These are phyloP conservation scores for Diacarnus erythraeanus DNA, from an alignment of 37 sponge, comb jelly and placozoan genomes.

Conservation along the genomic window DNA sequence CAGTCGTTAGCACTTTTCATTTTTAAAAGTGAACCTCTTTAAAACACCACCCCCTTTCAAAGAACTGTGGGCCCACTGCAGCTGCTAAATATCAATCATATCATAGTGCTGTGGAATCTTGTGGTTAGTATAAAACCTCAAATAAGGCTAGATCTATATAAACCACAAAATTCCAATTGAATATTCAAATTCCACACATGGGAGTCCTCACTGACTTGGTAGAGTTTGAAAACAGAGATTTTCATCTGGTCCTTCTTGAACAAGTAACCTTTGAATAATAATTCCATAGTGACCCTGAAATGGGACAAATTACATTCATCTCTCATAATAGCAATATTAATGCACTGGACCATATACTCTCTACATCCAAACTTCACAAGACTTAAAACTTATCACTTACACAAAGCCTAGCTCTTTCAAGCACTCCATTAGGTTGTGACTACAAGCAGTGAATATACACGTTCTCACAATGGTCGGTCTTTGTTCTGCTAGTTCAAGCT, in stretches of 20 bases:
- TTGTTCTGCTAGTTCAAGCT: slow-evolving; percentile 51
- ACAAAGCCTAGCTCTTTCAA: slow-evolving; percentile 75
- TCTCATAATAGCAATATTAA: no score
- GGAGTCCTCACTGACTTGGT: slow-evolving; percentile 30
- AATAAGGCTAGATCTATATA: neutral
- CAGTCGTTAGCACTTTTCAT: no score
- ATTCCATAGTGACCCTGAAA: slow-evolving; percentile 42
- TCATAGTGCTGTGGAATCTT: no score
- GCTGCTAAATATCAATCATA: no score
- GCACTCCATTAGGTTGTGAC: slow-evolving; percentile 46
- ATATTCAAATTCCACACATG: neutral
- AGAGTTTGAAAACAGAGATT: slow-evolving; percentile 50
- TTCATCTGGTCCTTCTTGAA: slow-evolving; percentile 69
- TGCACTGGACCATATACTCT: neutral
- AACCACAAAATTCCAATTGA: neutral
- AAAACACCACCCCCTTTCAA: no score
- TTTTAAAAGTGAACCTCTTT: no score
- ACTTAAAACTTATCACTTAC: slow-evolving; percentile 14
- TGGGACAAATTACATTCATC: neutral
- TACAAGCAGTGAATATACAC: slow-evolving; percentile 47
- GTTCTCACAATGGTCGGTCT: slow-evolving; percentile 54
- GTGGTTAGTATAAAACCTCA: no score
- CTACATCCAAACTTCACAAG: neutral
- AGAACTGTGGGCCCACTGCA: no score
- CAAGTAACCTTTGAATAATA: slow-evolving; percentile 56